Percentiles rank a stretch among this genome's conserved stretches.
Evolutionary conservation across 2,888 invertebrate genomes (phyloP).

Genomic region (Bedellia somnulentella): DNA sequence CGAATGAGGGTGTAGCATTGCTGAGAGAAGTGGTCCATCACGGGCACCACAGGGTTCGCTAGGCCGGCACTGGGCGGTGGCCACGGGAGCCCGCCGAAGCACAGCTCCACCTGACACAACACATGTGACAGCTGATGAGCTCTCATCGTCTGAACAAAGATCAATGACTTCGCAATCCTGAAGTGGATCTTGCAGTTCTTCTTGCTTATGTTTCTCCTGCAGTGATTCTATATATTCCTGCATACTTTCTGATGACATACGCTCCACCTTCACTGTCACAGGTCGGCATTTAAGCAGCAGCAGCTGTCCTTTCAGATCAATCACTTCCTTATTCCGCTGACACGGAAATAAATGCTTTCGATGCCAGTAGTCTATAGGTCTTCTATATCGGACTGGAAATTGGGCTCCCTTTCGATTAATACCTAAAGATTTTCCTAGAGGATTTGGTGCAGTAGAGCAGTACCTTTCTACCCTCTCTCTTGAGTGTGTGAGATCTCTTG

Average conservation of each 20-base stretch:
- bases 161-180: slow-evolving; percentile 63
- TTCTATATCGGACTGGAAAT: slow-evolving; percentile 39
- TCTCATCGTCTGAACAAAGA: slow-evolving; percentile 70
- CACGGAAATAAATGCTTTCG: slow-evolving; percentile 38
- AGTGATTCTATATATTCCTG: slow-evolving; percentile 37
- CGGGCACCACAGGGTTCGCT: slow-evolving; percentile 48
- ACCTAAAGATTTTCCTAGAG: slow-evolving; percentile 30
- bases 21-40: slow-evolving; percentile 25
- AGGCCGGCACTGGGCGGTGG: slow-evolving; percentile 36
- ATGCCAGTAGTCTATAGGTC: slow-evolving; percentile 50
- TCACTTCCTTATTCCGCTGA: slow-evolving; percentile 39
- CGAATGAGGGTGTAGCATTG: slow-evolving; percentile 39
- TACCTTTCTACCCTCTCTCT: slow-evolving; percentile 46
- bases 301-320: slow-evolving; percentile 48
- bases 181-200: slow-evolving; percentile 28
- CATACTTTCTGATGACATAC: slow-evolving; percentile 39
- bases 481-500: slow-evolving; percentile 30
- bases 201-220: slow-evolving; percentile 14
- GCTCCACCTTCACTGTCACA: slow-evolving; percentile 39
- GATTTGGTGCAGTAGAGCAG: slow-evolving; percentile 23
- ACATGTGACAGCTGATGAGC: slow-evolving; percentile 22
- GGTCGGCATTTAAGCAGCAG: slow-evolving; percentile 52
- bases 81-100: slow-evolving; percentile 29
- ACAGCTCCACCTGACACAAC: slow-evolving; percentile 42
- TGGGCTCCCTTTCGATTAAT: slow-evolving; percentile 36